Conservation (phyloP, 2,113 vertebrate genomes). For the Gallinago media region DNA sequence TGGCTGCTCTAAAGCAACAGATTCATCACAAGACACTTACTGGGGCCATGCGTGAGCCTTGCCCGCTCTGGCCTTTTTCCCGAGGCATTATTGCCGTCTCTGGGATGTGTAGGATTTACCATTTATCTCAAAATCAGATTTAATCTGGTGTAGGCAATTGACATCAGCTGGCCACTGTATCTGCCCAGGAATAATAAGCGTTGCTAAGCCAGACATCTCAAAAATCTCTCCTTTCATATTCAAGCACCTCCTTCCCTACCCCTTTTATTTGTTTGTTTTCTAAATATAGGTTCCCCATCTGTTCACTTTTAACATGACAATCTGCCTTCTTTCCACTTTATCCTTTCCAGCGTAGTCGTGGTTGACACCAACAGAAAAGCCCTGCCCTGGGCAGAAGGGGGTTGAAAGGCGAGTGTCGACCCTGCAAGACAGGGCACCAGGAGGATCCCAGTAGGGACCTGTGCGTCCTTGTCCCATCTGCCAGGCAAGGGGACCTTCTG, state of each 20-base stretch:
- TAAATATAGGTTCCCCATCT: background rate
- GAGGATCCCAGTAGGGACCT: fast-evolving
- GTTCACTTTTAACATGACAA: background rate
- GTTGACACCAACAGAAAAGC: background rate
- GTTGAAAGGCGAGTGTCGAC: background rate
- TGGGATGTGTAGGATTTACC: background rate
- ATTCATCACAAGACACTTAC: background rate
- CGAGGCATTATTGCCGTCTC: fast-evolving
- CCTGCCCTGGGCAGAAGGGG: background rate
- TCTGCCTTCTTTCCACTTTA: background rate
- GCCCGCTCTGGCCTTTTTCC: background rate
- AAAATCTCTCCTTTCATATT: background rate
- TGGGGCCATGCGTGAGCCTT: conserved; percentile 2
- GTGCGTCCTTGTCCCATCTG: fast-evolving
- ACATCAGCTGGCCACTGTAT: background rate
- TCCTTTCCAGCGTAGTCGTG: fast-evolving
- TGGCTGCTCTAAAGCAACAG: fast-evolving
- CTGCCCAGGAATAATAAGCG: background rate
- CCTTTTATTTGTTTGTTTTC: background rate
- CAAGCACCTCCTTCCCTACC: background rate
- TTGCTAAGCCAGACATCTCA: background rate
- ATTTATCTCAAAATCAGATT: conserved; percentile 8
- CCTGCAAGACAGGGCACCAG: fast-evolving
- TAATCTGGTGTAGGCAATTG: background rate
- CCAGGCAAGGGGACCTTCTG: background rate